Evolutionary conservation across 2,888 invertebrate genomes (phyloP).

Genomic region (Drosophila aldrichi): DNA sequence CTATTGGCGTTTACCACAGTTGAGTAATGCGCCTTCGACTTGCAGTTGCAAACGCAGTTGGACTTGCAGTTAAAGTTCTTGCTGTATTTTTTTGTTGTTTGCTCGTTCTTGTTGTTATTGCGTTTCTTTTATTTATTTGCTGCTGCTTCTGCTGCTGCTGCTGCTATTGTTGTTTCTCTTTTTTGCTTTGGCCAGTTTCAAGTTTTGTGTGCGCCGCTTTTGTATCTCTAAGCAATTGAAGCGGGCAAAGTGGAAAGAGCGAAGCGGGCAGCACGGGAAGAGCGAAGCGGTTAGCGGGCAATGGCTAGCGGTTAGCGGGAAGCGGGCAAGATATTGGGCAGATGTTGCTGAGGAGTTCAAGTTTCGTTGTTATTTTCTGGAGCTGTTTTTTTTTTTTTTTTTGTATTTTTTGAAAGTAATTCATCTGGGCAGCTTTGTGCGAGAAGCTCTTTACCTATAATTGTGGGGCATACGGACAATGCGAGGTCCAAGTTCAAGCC

Average conservation of each 20-base stretch:
- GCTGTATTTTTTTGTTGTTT: constrained; percentile 7
- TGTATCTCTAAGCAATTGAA: constrained; percentile 23
- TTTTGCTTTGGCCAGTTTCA: constrained; percentile 51
- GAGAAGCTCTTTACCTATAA: constrained; percentile 56
- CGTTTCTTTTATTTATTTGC: constrained; percentile 56
- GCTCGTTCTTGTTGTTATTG: constrained; percentile 41
- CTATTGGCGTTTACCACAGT: constrained; percentile 78
- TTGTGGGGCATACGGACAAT: constrained; percentile 68
- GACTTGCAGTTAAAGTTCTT: constrained; percentile 34
- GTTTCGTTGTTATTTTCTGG: constrained; percentile 41
- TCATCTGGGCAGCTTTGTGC: constrained; percentile 56
- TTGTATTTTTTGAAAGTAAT: constrained; percentile 75
- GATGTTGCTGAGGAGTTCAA: constrained; percentile 58
- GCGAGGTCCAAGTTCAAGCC: constrained; percentile 77
- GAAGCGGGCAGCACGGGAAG: constrained; percentile 21
- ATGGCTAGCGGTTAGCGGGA: constrained; percentile 26
- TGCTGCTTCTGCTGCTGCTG: constrained; percentile 20
- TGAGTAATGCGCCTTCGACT: constrained; percentile 68
- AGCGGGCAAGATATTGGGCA: constrained; percentile 53
- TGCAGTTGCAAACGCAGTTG: constrained; percentile 28
- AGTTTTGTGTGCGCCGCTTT: constrained; percentile 45
- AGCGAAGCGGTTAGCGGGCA: constrained; percentile 37
- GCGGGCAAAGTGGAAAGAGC: constrained; percentile 22
- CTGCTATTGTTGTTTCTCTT: constrained; percentile 17
- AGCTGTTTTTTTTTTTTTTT: constrained; percentile 49